These are phyloP conservation scores for Drosophila funebris DNA, from an alignment of 1,140 invertebrate species.

Conservation along the genomic window DNA sequence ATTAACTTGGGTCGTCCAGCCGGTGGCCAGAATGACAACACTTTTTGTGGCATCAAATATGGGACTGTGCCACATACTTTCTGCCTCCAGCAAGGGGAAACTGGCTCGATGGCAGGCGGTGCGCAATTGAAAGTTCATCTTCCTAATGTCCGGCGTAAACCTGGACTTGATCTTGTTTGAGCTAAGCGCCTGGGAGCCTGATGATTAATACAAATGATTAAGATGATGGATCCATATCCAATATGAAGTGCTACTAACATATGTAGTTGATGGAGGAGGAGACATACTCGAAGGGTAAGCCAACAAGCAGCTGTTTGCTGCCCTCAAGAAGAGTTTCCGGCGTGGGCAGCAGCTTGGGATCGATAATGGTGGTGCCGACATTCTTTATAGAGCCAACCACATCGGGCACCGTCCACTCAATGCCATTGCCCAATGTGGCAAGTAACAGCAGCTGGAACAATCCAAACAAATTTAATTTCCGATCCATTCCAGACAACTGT, in stretches of 20 bases:
- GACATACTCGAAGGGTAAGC: slow-evolving; percentile 75
- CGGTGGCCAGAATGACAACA: slow-evolving; percentile 76
- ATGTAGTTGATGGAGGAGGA: slow-evolving; percentile 63
- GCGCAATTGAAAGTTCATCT: slow-evolving; percentile 71
- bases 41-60: slow-evolving; percentile 67
- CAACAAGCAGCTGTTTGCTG: slow-evolving; percentile 72
- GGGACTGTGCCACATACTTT: slow-evolving; percentile 64
- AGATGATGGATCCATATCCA: neutral
- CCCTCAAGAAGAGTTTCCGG: slow-evolving; percentile 64
- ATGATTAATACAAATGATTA: neutral
- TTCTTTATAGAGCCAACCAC: slow-evolving; percentile 41
- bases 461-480: neutral
- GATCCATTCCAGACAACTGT: slow-evolving; percentile 48
- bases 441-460: slow-evolving; percentile 15
- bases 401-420: slow-evolving; percentile 53
- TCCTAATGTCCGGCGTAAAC: slow-evolving; percentile 60
- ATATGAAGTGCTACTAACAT: slow-evolving; percentile 54
- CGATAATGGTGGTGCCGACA: slow-evolving; percentile 48
- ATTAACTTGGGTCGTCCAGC: slow-evolving; percentile 78
- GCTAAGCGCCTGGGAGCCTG: slow-evolving; percentile 71
- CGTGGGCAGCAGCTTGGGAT: slow-evolving; percentile 64
- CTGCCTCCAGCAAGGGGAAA: slow-evolving; percentile 52
- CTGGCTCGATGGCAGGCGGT: slow-evolving; percentile 48
- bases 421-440: neutral
- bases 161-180: slow-evolving; percentile 60